Conservation (phyloP, 2,797 vertebrate genomes). For the Babyrousa celebensis region DNA sequence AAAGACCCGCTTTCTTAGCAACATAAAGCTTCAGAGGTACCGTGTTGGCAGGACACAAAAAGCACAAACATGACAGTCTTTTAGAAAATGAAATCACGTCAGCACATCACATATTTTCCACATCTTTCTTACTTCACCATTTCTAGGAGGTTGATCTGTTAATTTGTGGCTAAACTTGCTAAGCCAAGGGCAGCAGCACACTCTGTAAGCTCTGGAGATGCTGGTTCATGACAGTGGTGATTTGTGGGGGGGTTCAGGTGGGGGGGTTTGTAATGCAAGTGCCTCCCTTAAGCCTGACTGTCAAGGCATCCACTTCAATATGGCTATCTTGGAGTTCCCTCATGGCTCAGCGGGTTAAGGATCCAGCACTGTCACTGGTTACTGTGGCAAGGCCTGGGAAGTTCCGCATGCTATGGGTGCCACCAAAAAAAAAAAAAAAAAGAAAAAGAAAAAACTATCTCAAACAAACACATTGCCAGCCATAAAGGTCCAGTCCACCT, state of each 20-base stretch:
- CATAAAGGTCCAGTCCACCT: not conserved
- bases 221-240: not conserved
- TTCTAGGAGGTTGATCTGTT: not conserved
- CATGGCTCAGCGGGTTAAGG: too few relatives aligned
- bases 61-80: not conserved
- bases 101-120: not conserved
- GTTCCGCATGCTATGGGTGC: too few relatives aligned
- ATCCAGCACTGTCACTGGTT: too few relatives aligned
- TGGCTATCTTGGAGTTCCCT: too few relatives aligned
- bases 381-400: too few relatives aligned
- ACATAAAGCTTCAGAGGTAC: conserved; percentile 2
- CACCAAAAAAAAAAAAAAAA: too few relatives aligned
- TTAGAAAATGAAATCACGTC: not conserved
- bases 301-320: not conserved
- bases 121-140: not conserved
- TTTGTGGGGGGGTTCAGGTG: not conserved
- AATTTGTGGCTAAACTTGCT: not conserved
- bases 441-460: too few relatives aligned
- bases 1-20: conserved; percentile 10
- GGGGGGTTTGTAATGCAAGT: not conserved
- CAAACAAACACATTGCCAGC: not conserved
- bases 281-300: not conserved
- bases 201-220: not conserved
- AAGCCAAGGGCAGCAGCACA: not conserved
- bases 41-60: not conserved